Conservation (phyloP, 2,113 vertebrate genomes). For the Perca schrenkii region DNA sequence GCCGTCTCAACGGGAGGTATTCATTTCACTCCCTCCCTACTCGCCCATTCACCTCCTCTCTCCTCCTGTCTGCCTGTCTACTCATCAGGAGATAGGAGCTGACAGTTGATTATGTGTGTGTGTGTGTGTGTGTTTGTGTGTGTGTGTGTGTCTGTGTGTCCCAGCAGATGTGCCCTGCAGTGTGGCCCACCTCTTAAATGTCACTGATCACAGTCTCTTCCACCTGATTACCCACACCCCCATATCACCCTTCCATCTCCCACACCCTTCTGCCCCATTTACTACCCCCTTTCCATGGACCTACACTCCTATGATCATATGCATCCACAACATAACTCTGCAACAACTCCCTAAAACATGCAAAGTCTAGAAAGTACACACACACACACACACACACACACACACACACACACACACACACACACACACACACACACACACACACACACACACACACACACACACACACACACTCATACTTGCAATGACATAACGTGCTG, state of each 20-base stretch:
- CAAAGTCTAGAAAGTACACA: background rate
- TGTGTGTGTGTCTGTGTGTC: slow-evolving; percentile 40
- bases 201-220: slow-evolving; percentile 81
- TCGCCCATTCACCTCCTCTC: slow-evolving; percentile 50
- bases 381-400: background rate
- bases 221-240: slow-evolving; percentile 68
- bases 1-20: slow-evolving; percentile 56
- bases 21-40: slow-evolving; percentile 55
- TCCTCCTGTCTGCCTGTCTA: slow-evolving; percentile 53
- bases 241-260: slow-evolving; percentile 9
- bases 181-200: slow-evolving; percentile 76
- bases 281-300: slow-evolving; percentile 16
- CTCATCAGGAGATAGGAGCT: slow-evolving; percentile 68
- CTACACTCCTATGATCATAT: slow-evolving; percentile 27
- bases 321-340: background rate
- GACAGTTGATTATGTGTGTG: slow-evolving; percentile 67
- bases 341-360: background rate
- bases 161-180: slow-evolving; percentile 71
- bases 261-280: slow-evolving; percentile 46
- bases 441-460: background rate
- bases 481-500: background rate
- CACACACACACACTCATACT: background rate
- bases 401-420: background rate
- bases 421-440: background rate
- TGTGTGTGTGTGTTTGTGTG: slow-evolving; percentile 42